Evolutionary conservation across 2,113 vertebrate species (phyloP).

Genomic region (Tretioscincus oriximinensis): DNA sequence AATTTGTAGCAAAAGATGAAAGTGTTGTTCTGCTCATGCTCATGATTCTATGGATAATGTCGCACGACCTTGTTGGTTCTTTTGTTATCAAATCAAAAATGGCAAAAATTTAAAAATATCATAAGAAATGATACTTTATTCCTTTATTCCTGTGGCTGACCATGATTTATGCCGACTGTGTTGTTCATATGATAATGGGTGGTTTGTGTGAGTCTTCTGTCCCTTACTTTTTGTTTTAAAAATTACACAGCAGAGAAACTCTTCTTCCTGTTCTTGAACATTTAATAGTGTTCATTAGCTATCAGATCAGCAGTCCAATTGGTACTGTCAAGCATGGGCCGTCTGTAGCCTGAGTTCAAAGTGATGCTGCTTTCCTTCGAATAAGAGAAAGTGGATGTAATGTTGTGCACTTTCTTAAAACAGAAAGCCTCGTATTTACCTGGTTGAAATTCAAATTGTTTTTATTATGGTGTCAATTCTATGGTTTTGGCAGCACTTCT

Average conservation of each 20-base stretch:
- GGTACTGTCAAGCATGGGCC: slow-evolving; percentile 9
- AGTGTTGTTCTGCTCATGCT: not conserved
- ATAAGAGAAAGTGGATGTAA: slow-evolving; percentile 53
- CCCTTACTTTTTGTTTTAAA: not conserved
- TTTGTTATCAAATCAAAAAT: not conserved
- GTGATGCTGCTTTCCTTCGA: slow-evolving; percentile 44
- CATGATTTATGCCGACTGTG: not conserved
- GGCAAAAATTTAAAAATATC: slow-evolving; percentile 20
- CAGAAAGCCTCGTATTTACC: slow-evolving; percentile 74
- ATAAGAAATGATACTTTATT: slow-evolving; percentile 6
- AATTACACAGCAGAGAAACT: not conserved
- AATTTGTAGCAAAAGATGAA: not conserved
- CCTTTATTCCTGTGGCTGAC: slow-evolving; percentile 3
- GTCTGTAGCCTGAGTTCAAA: slow-evolving; percentile 31
- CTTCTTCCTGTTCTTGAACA: slow-evolving; percentile 17
- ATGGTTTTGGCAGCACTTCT: slow-evolving; percentile 85
- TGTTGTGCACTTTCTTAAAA: slow-evolving; percentile 44
- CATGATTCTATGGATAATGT: not conserved
- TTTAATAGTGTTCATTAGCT: slow-evolving; percentile 37
- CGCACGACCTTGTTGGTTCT: not conserved
- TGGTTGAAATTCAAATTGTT: slow-evolving; percentile 85
- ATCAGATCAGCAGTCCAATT: slow-evolving; percentile 21
- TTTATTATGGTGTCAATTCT: slow-evolving; percentile 85
- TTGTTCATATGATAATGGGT: not conserved
- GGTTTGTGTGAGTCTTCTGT: slow-evolving; percentile 30